Base-by-base conservation (phyloP, 2,113 vertebrate species). In the Gallinago undulata region DNA sequence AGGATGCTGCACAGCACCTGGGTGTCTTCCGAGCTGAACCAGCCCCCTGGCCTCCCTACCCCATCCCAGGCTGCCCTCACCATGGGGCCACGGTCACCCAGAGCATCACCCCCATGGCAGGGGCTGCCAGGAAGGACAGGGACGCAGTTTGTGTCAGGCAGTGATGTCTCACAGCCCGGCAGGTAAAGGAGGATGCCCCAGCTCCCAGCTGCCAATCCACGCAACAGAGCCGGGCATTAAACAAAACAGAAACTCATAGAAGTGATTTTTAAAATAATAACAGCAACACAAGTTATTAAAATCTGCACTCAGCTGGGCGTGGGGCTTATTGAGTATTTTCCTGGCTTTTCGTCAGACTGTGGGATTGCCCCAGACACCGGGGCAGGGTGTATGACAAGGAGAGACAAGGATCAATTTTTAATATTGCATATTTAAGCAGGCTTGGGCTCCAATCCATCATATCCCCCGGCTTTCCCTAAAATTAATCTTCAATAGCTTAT, bases 351-450 rank as follows among this genome's bases (percentile, higher is more conserved):
- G 21, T 78, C 90, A 84, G 79, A 33, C 66, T 69, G 60, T 64
- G 90, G 92, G 92, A 95, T 95, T 95, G 96, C 93, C 97, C 96
- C 96, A 96, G 90, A 94, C 92, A 74, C 67, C 0, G 1, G 93
- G 90, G 93, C 90, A 91, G 84, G 68, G 79, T 93, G 82, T 94
- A 92, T 95, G 94, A 97, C 94, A 96, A 94, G 93, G 59, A 97
- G 92, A 96, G 92, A 97, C 94, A 95, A 94, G 6, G 43, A 96
- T 97, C 97, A 96, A 97, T 97, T 95, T 96, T 96, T 97, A 97
- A 97, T 97, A 97, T 96, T 97, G 96, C 97, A 96, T 97, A 97
- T 96, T 95, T 96, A 91, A 96, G 92, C 79, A 82, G 90, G 86
- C 93, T 95, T 96, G 75, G 74, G 53, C 83, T 96, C 74, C 93